Percentiles rank a stretch among this genome's conserved stretches.
phyloP scores from a whole-genome alignment of 2,113 vertebrate genomes.

The Petaurus breviceps region DNA sequence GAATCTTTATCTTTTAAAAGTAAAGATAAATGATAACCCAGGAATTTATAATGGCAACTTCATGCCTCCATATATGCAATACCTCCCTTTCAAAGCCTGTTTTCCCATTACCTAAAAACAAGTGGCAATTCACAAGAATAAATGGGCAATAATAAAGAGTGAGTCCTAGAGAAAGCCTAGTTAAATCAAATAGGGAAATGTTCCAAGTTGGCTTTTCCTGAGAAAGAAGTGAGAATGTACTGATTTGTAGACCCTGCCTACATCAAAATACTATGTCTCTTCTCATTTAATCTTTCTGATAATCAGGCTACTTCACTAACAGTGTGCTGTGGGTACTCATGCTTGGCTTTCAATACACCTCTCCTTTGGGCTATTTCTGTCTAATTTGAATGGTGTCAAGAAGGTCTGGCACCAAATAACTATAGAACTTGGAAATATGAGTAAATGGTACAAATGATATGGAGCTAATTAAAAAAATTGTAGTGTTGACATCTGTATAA shows the following conservation, averaged over 20 bases:
- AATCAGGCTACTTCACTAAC: background rate
- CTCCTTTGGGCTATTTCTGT: constrained; percentile 39
- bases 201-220: background rate
- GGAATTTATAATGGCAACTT: background rate
- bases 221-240: background rate
- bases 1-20: background rate
- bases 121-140: background rate
- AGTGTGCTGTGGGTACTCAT: background rate
- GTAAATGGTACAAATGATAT: constrained; percentile 71
- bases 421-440: constrained; percentile 53
- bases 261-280: background rate
- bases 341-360: background rate
- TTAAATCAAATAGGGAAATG: background rate
- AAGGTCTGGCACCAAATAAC: constrained; percentile 60
- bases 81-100: fast-evolving
- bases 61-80: background rate
- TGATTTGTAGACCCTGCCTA: background rate
- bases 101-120: background rate
- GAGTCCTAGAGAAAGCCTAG: background rate
- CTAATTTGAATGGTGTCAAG: constrained; percentile 54
- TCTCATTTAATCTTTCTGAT: background rate
- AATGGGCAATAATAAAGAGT: background rate
- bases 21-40: background rate
- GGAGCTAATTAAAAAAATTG: constrained; percentile 70
- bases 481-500: constrained; percentile 79